phyloP scores from a whole-genome alignment of 1,140 invertebrate genomes.

The Trichonephila inaurata region DNA sequence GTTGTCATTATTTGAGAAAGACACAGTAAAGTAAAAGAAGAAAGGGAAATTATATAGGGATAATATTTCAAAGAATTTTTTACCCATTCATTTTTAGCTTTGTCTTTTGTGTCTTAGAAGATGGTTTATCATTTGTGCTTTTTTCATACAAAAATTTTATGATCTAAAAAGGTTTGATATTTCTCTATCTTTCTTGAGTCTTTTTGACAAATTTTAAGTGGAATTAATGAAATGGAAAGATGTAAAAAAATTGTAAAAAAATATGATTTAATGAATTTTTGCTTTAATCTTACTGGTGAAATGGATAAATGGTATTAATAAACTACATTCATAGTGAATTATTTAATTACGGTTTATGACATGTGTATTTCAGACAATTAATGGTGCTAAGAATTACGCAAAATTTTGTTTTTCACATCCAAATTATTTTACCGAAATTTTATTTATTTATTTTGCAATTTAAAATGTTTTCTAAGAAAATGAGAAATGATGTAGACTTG shows the following conservation, averaged over 20 bases:
- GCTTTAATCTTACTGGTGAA: no score
- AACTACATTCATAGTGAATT: no score
- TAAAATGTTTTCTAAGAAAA: no score
- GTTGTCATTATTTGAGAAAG: conserved; percentile 35
- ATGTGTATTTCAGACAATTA: no score
- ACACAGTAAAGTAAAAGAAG: conserved; percentile 8
- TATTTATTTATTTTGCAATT: no score
- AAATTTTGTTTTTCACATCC: no score
- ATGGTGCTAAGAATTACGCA: no score
- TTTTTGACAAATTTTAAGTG: conserved; percentile 41
- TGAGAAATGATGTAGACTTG: no score
- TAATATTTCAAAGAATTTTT: conserved; percentile 46
- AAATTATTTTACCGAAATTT: no score
- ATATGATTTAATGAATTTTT: conserved; percentile 16
- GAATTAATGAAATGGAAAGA: conserved; percentile 70
- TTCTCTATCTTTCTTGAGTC: background rate
- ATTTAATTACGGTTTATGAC: no score
- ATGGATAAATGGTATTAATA: background rate
- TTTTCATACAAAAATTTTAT: conserved; percentile 63
- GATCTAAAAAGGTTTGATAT: background rate
- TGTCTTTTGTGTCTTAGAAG: conserved; percentile 26
- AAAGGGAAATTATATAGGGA: background rate
- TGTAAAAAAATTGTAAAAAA: background rate
- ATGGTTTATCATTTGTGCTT: conserved; percentile 30
- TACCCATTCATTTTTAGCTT: background rate